A percentile compares a stretch with the other conserved stretches of the same genome.
Evolutionary conservation across 2,113 vertebrate genomes (phyloP).

Genomic region (Psophia crepitans): DNA sequence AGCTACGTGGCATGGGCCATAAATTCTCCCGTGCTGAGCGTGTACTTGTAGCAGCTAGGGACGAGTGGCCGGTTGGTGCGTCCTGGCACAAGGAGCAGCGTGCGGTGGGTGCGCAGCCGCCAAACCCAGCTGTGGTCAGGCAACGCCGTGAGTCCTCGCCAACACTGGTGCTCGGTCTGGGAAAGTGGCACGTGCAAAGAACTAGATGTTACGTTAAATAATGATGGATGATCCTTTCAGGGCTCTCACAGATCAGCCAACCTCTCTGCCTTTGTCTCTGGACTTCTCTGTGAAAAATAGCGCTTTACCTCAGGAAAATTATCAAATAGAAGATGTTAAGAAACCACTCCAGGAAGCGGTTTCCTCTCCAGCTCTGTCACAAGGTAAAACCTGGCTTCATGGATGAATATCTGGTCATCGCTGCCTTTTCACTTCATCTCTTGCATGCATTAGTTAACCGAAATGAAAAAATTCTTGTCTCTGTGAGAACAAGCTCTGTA

Average conservation of each 20-base stretch:
- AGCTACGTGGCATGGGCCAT: accelerated
- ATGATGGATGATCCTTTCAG: background rate
- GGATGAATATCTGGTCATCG: background rate
- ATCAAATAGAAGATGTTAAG: background rate
- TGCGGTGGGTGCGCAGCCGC: background rate
- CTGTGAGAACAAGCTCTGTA: background rate
- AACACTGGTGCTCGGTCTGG: background rate
- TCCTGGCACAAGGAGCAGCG: background rate
- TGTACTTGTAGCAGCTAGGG: accelerated
- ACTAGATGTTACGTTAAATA: background rate
- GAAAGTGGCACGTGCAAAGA: background rate
- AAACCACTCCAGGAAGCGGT: background rate
- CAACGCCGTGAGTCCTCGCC: background rate
- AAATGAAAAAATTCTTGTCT: background rate
- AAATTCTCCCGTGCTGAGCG: background rate
- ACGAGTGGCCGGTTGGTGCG: accelerated
- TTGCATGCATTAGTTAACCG: background rate
- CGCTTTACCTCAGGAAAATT: background rate
- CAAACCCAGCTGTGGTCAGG: background rate
- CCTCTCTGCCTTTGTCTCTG: background rate
- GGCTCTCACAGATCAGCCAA: background rate
- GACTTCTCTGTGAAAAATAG: background rate
- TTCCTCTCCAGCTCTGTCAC: background rate
- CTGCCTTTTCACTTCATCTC: background rate
- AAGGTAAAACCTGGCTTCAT: background rate